Percentiles rank a stretch among this genome's conserved stretches.
Evolutionary conservation across 2,888 invertebrate species (phyloP).

Genomic region (Microplitis deprimator): DNA sequence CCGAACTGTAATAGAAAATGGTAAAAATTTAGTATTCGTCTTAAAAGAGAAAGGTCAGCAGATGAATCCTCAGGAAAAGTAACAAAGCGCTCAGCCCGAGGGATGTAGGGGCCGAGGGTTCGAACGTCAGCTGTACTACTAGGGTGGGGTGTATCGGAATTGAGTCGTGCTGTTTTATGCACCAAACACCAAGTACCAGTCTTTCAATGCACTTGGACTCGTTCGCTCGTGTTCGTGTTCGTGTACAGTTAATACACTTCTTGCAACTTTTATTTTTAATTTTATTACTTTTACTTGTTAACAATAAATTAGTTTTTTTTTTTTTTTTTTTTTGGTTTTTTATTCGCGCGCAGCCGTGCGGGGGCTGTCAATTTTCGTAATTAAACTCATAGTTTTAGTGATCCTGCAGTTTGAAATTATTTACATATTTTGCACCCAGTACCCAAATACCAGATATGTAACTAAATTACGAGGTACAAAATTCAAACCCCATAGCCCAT

Average conservation of each 20-base stretch:
- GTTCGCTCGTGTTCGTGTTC: slow-evolving; percentile 47
- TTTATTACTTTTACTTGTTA: no score
- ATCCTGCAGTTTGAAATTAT: no score
- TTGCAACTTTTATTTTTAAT: not conserved
- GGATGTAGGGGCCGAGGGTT: slow-evolving; percentile 39
- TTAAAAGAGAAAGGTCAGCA: slow-evolving; percentile 25
- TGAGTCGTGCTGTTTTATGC: slow-evolving; percentile 34
- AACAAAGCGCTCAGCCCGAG: slow-evolving; percentile 21
- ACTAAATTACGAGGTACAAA: no score
- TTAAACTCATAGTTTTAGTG: no score
- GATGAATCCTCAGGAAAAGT: slow-evolving; percentile 28
- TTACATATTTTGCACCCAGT: no score
- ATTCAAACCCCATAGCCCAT: no score
- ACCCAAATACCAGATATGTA: no score
- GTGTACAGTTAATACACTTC: not conserved
- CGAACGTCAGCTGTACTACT: slow-evolving; percentile 39
- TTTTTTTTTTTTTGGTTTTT: slow-evolving; percentile 9
- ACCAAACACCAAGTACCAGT: slow-evolving; percentile 52
- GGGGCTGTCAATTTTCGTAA: not conserved
- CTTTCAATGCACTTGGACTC: slow-evolving; percentile 61
- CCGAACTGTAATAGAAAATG: no score
- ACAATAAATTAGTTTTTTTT: no score
- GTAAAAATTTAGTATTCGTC: no score
- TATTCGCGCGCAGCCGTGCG: slow-evolving; percentile 4
- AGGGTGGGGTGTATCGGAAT: slow-evolving; percentile 54